Evolutionary conservation across 2,888 invertebrate species (phyloP).

Genomic region (Villa cingulata): DNA sequence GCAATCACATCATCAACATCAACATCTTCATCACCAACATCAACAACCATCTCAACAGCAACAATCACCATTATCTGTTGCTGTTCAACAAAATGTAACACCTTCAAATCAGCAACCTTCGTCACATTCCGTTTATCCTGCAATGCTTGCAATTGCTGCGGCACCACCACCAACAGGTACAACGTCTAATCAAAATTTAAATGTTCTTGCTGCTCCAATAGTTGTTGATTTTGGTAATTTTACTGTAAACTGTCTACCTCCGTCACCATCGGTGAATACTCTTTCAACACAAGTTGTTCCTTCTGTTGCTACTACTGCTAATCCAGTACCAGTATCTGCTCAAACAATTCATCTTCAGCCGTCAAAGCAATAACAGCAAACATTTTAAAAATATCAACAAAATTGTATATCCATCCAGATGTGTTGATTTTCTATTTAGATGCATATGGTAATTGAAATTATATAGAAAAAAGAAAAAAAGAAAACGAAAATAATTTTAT

Average conservation of each 20-base stretch:
- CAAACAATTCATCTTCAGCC: neutral
- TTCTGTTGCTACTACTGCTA: neutral
- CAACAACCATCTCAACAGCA: slow-evolving; percentile 11
- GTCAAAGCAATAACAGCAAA: neutral
- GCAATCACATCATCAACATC: slow-evolving; percentile 12
- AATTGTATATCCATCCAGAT: too few species aligned
- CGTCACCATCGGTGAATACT: neutral
- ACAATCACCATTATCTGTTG: slow-evolving; percentile 3
- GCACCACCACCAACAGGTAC: slow-evolving; percentile 16
- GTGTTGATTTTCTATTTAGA: too few species aligned
- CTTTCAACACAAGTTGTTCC: neutral
- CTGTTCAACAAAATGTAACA: neutral
- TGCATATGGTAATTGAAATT: too few species aligned
- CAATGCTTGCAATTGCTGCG: slow-evolving; percentile 19
- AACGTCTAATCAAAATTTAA: slow-evolving; percentile 20
- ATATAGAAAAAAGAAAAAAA: too few species aligned
- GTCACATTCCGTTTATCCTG: slow-evolving; percentile 12
- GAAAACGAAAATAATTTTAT: too few species aligned
- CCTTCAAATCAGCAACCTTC: slow-evolving; percentile 2
- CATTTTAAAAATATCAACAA: neutral
- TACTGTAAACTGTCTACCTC: slow-evolving; percentile 22
- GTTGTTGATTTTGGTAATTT: slow-evolving; percentile 27
- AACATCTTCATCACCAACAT: slow-evolving; percentile 18
- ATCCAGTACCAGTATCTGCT: neutral
- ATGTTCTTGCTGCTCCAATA: slow-evolving; percentile 24